Conservation (phyloP, 1,140 invertebrate genomes). For the Zaprionus capensis region DNA sequence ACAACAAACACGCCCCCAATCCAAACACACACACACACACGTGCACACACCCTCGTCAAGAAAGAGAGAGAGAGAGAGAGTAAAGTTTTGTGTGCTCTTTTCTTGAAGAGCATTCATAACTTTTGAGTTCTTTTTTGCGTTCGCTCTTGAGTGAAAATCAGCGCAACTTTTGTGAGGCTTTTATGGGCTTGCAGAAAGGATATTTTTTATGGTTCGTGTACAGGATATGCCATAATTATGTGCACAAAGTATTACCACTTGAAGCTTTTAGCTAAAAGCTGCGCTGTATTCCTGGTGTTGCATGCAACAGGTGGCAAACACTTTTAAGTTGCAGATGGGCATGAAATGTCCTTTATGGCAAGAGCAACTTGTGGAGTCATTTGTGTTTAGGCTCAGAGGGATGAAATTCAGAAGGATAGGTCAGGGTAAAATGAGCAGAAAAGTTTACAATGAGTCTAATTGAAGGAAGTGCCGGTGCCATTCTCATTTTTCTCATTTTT, state of each 20-base stretch:
- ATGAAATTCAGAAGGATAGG: slow-evolving; percentile 15
- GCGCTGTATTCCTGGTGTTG: neutral
- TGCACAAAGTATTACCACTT: slow-evolving; percentile 29
- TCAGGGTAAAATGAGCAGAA: slow-evolving; percentile 2
- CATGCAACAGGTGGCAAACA: slow-evolving; percentile 53
- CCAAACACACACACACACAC: slow-evolving; percentile 22
- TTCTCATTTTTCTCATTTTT: no score
- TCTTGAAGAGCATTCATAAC: slow-evolving; percentile 40
- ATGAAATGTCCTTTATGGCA: slow-evolving; percentile 46
- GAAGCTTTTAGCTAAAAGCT: slow-evolving; percentile 55
- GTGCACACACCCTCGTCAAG: slow-evolving; percentile 10
- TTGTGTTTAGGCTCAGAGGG: neutral
- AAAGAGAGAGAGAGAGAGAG: slow-evolving; percentile 36
- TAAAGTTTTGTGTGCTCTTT: slow-evolving; percentile 17
- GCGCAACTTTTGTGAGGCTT: slow-evolving; percentile 41
- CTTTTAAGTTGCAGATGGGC: neutral
- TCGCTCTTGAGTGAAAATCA: slow-evolving; percentile 37
- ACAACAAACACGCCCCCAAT: slow-evolving; percentile 79
- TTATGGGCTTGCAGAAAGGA: slow-evolving; percentile 48
- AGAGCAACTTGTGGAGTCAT: slow-evolving; percentile 29
- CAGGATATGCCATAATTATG: slow-evolving; percentile 73
- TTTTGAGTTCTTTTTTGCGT: slow-evolving; percentile 50
- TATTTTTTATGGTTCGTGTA: slow-evolving; percentile 72
- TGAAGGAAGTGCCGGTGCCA: neutral
- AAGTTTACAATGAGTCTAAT: neutral